Conservation (phyloP, 2,797 vertebrate genomes). For the Hydrocynus forskahlii region DNA sequence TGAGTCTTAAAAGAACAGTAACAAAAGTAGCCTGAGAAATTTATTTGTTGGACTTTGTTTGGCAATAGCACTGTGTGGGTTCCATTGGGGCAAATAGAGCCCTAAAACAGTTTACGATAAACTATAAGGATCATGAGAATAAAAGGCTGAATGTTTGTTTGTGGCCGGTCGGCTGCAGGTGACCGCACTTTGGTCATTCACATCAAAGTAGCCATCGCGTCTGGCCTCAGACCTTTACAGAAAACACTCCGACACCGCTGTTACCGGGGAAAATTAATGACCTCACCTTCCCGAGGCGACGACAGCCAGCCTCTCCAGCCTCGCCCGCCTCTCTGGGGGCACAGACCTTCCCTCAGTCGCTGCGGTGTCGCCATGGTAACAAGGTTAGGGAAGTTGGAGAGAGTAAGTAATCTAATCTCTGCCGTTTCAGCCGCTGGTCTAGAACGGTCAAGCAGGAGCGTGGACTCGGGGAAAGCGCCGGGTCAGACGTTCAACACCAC, state of each 20-base stretch:
- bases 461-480: conserved; percentile 32
- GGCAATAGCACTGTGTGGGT: neutral
- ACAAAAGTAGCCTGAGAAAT: no score
- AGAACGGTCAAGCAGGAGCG: conserved; percentile 28
- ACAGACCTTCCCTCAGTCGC: conserved; percentile 61
- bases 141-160: conserved; percentile 4
- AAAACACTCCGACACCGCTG: conserved; percentile 38
- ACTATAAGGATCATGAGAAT: neutral
- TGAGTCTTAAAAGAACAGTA: no score
- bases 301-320: conserved; percentile 61
- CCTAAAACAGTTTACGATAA: neutral
- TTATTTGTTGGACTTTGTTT: no score
- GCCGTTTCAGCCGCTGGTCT: conserved; percentile 68
- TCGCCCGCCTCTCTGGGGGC: conserved; percentile 55
- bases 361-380: conserved; percentile 78
- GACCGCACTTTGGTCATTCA: conserved; percentile 39
- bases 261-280: conserved; percentile 59
- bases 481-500: neutral
- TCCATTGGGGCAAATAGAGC: neutral
- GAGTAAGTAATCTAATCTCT: conserved; percentile 80
- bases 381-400: conserved; percentile 77
- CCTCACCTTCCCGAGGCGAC: conserved; percentile 60
- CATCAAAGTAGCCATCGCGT: conserved; percentile 38
- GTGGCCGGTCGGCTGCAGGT: conserved; percentile 7
- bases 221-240: conserved; percentile 35